Evolutionary conservation across 2,888 invertebrate species (phyloP).

Genomic region (Alloplasta piceator): DNA sequence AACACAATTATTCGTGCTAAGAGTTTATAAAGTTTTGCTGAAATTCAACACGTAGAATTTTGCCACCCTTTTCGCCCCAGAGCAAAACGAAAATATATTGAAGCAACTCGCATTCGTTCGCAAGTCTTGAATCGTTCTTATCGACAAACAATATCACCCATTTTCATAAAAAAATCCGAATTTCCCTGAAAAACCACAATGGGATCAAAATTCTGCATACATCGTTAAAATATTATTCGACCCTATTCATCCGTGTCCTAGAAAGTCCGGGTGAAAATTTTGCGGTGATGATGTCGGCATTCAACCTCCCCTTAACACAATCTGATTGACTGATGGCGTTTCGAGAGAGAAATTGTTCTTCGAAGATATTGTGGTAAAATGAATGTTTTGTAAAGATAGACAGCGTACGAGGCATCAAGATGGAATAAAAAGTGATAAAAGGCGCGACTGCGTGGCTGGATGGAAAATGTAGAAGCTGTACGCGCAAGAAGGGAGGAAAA

Average conservation of each 20-base stretch:
- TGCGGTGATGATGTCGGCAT: neutral
- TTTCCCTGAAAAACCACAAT: neutral
- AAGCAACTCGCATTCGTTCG: too few species aligned
- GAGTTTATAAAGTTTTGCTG: too few species aligned
- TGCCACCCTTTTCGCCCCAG: too few species aligned
- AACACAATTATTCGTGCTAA: too few species aligned
- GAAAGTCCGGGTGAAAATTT: too few species aligned
- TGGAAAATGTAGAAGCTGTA: conserved; percentile 49
- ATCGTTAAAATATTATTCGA: too few species aligned
- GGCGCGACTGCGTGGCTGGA: conserved; percentile 34
- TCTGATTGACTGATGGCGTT: neutral
- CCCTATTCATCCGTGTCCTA: too few species aligned
- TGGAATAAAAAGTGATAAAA: neutral
- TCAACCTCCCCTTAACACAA: neutral
- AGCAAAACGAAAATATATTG: too few species aligned
- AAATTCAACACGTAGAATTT: too few species aligned
- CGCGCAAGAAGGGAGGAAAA: conserved; percentile 18
- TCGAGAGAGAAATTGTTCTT: neutral
- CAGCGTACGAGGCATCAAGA: conserved; percentile 3
- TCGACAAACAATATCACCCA: too few species aligned
- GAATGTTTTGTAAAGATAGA: conserved; percentile 36
- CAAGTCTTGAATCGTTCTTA: too few species aligned
- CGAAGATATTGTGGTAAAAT: conserved; percentile 7
- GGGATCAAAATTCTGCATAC: too few species aligned
- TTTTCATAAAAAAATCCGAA: neutral